A percentile compares a stretch with the other conserved stretches of the same genome.
Conservation (phyloP, 1,140 invertebrate genomes). For the Dendroctonus ponderosae region DNA sequence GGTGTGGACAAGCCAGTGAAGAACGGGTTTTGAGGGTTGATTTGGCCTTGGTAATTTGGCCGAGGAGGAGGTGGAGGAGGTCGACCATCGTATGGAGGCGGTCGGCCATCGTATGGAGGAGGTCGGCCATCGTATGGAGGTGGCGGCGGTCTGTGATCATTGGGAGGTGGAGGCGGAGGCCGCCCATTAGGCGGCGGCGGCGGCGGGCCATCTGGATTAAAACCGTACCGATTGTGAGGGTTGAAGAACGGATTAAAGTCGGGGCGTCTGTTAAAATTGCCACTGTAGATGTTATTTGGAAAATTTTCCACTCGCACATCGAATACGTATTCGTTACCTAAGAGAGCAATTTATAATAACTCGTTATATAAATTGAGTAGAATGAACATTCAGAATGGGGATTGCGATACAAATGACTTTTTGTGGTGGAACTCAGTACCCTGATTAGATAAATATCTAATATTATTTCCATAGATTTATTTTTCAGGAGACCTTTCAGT, state of each 20-base stretch:
- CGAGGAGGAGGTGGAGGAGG: conserved; percentile 4
- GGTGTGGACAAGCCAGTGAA: conserved; percentile 21
- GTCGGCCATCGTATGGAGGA: background rate
- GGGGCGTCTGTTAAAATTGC: background rate
- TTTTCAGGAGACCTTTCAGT: too few relatives aligned
- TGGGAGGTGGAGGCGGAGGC: conserved; percentile 2
- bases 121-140: background rate
- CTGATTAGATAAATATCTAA: too few relatives aligned
- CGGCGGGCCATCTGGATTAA: background rate
- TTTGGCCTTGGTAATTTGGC: background rate
- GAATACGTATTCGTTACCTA: background rate
- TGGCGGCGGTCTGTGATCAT: background rate
- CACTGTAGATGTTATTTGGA: background rate
- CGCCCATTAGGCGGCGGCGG: background rate
- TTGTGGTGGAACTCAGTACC: too few relatives aligned
- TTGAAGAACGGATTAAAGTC: background rate
- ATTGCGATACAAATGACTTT: too few relatives aligned
- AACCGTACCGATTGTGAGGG: background rate
- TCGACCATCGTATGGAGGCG: background rate
- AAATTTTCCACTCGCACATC: conserved; percentile 9
- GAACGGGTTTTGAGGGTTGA: conserved; percentile 26
- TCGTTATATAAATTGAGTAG: too few relatives aligned
- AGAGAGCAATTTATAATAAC: too few relatives aligned
- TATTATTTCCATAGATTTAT: too few relatives aligned
- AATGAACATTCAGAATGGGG: too few relatives aligned